A percentile compares a stretch with the other conserved stretches of the same genome.
Evolutionary conservation across 2,797 vertebrate species (phyloP).

Genomic region (Sardinella longiceps): DNA sequence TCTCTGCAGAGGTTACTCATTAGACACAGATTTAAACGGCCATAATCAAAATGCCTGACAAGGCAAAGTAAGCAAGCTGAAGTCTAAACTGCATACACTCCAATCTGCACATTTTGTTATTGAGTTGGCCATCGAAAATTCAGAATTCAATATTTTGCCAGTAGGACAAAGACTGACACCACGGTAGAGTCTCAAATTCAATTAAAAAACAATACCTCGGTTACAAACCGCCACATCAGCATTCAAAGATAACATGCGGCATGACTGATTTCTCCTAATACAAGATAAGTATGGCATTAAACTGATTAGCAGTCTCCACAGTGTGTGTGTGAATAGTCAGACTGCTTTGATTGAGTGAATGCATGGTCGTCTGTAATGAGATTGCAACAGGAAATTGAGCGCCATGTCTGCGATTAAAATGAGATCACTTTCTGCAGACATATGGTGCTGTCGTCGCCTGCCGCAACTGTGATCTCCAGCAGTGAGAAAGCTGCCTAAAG

Average conservation of each 20-base stretch:
- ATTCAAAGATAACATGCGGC: conserved; percentile 3
- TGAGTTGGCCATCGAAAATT: background rate
- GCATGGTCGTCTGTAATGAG: conserved; percentile 33
- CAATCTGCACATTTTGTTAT: background rate
- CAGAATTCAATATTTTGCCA: background rate
- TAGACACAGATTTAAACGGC: background rate
- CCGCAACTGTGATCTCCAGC: conserved; percentile 20
- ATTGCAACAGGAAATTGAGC: conserved; percentile 30
- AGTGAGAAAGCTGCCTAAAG: background rate
- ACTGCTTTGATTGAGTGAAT: conserved; percentile 5
- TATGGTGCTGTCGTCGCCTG: conserved; percentile 38
- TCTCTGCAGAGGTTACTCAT: background rate
- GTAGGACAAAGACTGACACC: background rate
- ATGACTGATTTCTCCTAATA: conserved; percentile 13
- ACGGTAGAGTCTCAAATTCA: background rate
- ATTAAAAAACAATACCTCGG: background rate
- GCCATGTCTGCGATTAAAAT: conserved; percentile 25
- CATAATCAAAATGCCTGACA: background rate
- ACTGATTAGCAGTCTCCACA: conserved; percentile 25
- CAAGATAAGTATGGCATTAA: background rate
- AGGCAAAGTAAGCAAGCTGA: background rate
- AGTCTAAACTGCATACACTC: background rate
- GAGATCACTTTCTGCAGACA: conserved; percentile 39
- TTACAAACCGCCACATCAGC: background rate
- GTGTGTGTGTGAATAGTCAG: conserved; percentile 28